Evolutionary conservation across 2,888 invertebrate genomes (phyloP).

Genomic region (Ethmia dodecea): DNA sequence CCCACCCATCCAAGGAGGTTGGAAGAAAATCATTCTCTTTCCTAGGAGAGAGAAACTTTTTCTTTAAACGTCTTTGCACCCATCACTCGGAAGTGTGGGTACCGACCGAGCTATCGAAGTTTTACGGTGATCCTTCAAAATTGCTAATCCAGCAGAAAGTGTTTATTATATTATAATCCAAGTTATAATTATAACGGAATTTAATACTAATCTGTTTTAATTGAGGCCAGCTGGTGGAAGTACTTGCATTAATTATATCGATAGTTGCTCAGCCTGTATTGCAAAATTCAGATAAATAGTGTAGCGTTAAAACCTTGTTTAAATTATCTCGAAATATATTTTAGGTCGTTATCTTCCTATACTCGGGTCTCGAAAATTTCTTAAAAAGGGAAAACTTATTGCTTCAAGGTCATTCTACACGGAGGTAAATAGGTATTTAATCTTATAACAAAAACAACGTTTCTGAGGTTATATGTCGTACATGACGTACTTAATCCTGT

Average conservation of each 20-base stretch:
- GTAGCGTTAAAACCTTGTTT: slow-evolving; percentile 13
- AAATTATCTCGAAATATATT: slow-evolving; percentile 8
- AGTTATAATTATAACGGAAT: slow-evolving; percentile 28
- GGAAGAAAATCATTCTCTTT: no score
- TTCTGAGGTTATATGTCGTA: no score
- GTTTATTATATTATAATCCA: slow-evolving; percentile 23
- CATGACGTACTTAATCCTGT: no score
- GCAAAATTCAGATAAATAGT: slow-evolving; percentile 41
- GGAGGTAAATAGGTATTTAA: no score
- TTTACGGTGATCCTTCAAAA: no score
- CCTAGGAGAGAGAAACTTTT: no score
- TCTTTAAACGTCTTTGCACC: no score
- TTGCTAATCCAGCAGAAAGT: slow-evolving; percentile 4
- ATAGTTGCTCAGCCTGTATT: slow-evolving; percentile 22
- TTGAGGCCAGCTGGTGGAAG: slow-evolving; percentile 61
- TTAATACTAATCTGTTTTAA: slow-evolving; percentile 57
- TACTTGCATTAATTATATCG: slow-evolving; percentile 52
- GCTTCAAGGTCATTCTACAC: slow-evolving; percentile 5
- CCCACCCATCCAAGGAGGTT: no score
- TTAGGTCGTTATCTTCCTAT: slow-evolving; percentile 2
- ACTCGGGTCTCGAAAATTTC: slow-evolving; percentile 5
- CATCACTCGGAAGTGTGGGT: no score
- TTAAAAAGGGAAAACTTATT: slow-evolving; percentile 6
- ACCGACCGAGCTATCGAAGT: no score
- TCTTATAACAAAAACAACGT: no score